Evolutionary conservation across 2,797 vertebrate genomes (phyloP).

Genomic region (Sylvilagus floridanus): DNA sequence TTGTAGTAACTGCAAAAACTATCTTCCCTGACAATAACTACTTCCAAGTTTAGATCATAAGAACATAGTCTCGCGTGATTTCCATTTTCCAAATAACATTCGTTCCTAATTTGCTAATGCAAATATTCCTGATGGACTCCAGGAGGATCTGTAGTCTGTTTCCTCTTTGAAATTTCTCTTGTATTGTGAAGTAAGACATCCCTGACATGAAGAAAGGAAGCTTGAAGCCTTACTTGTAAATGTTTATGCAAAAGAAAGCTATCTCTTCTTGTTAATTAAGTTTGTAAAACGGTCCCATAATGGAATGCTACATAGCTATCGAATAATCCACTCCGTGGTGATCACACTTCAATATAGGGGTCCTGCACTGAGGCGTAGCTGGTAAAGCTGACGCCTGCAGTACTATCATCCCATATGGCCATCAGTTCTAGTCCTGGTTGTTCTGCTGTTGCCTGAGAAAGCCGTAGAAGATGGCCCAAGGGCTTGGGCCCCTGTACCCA

Average conservation of each 20-base stretch:
- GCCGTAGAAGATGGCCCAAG: no score
- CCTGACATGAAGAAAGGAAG: not conserved
- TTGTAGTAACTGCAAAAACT: not conserved
- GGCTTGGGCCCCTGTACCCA: no score
- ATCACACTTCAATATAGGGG: not conserved
- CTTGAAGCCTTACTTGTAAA: not conserved
- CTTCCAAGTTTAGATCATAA: not conserved
- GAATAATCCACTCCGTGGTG: not conserved
- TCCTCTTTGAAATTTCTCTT: slow-evolving; percentile 7
- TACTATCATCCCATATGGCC: no score
- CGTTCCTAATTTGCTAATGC: slow-evolving; percentile 16
- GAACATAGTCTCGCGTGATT: not conserved
- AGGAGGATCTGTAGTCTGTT: not conserved
- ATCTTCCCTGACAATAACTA: not conserved
- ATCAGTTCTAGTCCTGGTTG: no score
- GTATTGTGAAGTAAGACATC: not conserved
- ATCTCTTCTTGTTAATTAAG: not conserved
- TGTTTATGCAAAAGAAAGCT: not conserved
- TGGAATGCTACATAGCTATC: not conserved
- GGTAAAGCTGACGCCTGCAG: no score
- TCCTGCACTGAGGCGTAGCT: no score
- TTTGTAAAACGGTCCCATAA: not conserved
- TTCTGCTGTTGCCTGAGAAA: no score
- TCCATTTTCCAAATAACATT: not conserved
- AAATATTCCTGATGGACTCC: not conserved